Conservation (phyloP, 2,113 vertebrate species). For the Cinclus cinclus region DNA sequence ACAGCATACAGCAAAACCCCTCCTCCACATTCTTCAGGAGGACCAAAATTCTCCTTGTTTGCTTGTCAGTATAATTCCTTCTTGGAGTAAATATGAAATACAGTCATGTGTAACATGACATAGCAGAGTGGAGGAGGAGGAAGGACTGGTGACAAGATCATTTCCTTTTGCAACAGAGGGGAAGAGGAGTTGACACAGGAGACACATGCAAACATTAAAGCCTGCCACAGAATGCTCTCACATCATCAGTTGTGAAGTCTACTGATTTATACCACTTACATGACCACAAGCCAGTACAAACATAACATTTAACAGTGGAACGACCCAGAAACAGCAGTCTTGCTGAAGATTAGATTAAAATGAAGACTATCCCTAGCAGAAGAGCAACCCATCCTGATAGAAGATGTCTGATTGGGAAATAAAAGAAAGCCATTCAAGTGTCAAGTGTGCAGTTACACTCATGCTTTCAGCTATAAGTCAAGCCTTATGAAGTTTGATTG, state of each 20-base stretch:
- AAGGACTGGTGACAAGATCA: not conserved
- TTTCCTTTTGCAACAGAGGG: not conserved
- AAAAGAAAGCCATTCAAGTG: not conserved
- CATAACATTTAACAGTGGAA: not conserved
- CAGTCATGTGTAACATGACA: not conserved
- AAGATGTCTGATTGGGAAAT: not conserved
- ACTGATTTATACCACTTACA: not conserved
- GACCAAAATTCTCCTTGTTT: not conserved
- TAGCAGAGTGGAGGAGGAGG: not conserved
- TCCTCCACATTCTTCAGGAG: not conserved
- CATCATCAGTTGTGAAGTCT: not conserved
- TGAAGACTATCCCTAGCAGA: not conserved
- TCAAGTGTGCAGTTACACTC: not conserved
- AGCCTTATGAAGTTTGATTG: not conserved
- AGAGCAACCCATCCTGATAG: not conserved
- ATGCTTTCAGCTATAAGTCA: not conserved
- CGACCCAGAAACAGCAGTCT: not conserved
- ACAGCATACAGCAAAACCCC: not conserved
- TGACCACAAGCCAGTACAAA: not conserved
- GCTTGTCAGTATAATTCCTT: not conserved
- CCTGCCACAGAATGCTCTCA: not conserved
- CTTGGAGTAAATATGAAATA: not conserved
- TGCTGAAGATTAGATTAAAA: not conserved
- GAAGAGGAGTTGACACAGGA: not conserved
- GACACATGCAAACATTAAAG: not conserved